Conservation (phyloP, 2,797 vertebrate species). For the Pangasius mekongensis region DNA sequence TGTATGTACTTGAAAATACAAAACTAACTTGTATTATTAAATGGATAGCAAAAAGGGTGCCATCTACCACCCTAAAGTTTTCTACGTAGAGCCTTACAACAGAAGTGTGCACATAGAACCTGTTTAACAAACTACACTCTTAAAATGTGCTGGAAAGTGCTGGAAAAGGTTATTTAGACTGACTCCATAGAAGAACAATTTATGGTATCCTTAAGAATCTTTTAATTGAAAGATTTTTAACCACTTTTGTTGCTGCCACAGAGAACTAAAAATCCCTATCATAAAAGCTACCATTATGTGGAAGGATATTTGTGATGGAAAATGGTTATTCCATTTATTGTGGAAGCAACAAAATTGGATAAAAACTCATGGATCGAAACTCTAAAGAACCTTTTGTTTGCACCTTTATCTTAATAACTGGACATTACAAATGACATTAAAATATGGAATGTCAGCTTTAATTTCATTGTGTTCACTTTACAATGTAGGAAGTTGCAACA, state of each 20-base stretch:
- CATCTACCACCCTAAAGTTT: not conserved
- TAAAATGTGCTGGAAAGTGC: not conserved
- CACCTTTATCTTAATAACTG: not conserved
- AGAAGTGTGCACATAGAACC: not conserved
- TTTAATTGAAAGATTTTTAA: not conserved
- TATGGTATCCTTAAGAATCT: not conserved
- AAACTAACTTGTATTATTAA: not conserved
- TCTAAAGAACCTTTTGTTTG: not conserved
- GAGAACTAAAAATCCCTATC: not conserved
- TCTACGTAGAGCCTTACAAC: not conserved
- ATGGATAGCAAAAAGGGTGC: not conserved
- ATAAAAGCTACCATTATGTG: constrained; percentile 10
- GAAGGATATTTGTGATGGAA: not conserved
- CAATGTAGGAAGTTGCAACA: not conserved
- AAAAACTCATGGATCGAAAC: not conserved
- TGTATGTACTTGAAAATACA: not conserved
- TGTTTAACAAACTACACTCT: too few relatives aligned
- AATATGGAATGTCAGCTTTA: not conserved
- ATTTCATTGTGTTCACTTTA: not conserved
- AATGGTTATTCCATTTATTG: constrained; percentile 9
- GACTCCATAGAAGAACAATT: not conserved
- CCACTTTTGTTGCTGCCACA: not conserved
- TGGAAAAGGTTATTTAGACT: too few relatives aligned
- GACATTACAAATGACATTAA: not conserved
- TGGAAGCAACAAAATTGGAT: not conserved